Evolutionary conservation across 1,140 invertebrate genomes (phyloP).

Genomic region (Habropoda laboriosa): DNA sequence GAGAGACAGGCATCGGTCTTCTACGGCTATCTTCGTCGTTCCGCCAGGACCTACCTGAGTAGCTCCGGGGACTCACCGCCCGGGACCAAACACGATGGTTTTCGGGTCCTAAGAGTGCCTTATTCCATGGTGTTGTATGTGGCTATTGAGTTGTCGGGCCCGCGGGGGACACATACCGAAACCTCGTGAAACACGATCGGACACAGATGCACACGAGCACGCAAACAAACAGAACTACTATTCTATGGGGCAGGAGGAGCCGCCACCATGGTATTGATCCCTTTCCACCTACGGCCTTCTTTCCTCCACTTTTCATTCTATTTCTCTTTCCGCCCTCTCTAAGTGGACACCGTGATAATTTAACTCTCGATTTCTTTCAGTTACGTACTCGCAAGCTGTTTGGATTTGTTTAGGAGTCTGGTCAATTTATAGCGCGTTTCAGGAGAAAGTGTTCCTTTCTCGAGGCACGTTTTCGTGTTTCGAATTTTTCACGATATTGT

Average conservation of each 20-base stretch:
- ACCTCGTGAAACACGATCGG: constrained; percentile 75
- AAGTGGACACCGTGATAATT: constrained; percentile 62
- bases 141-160: constrained; percentile 74
- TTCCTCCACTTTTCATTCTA: constrained; percentile 12
- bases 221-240: constrained; percentile 73
- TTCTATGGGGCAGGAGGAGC: constrained; percentile 52
- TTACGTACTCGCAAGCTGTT: constrained; percentile 10
- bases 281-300: constrained; percentile 28
- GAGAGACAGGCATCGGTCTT: constrained; percentile 17
- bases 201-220: constrained; percentile 73
- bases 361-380: constrained; percentile 60
- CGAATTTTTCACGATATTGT: neutral
- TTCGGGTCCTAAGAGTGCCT: constrained; percentile 54
- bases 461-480: neutral
- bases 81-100: constrained; percentile 61
- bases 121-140: constrained; percentile 69
- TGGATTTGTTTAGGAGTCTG: constrained; percentile 11
- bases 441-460: neutral
- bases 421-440: constrained; percentile 10
- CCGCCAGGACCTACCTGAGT: constrained; percentile 71
- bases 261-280: constrained; percentile 65
- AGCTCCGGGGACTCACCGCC: constrained; percentile 66
- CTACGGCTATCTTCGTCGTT: constrained; percentile 58
- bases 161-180: constrained; percentile 71
- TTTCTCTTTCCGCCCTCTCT: constrained; percentile 33